Conservation (phyloP, 2,113 vertebrate species). For the Potamarius usumacintae region DNA sequence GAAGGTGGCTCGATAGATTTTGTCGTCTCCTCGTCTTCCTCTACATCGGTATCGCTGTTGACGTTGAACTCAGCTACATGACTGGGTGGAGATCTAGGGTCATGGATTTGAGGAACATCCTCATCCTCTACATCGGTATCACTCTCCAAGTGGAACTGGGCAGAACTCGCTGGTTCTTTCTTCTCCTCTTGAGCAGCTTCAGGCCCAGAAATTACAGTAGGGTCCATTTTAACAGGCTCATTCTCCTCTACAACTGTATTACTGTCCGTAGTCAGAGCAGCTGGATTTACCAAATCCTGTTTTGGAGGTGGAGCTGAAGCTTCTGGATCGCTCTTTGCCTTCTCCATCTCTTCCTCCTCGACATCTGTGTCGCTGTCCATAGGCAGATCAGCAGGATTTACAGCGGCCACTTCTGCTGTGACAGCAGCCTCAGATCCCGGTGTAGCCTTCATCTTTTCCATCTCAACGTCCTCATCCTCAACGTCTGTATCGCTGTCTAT, state of each 20-base stretch:
- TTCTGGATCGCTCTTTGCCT: background rate
- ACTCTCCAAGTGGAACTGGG: slow-evolving; percentile 51
- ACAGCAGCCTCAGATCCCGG: background rate
- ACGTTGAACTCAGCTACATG: slow-evolving; percentile 42
- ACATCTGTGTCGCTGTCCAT: slow-evolving; percentile 71
- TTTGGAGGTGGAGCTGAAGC: background rate
- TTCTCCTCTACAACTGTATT: slow-evolving; percentile 71
- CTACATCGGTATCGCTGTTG: slow-evolving; percentile 63
- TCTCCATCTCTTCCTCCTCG: slow-evolving; percentile 54
- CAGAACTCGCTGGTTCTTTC: background rate
- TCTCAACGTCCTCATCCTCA: slow-evolving; percentile 57
- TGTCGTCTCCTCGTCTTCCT: slow-evolving; percentile 40
- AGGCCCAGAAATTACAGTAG: background rate
- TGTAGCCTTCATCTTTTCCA: background rate
- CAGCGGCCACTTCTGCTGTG: slow-evolving; percentile 18
- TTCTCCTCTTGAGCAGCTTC: background rate
- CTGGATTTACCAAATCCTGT: slow-evolving; percentile 6
- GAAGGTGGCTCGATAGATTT: background rate
- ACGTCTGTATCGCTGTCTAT: slow-evolving; percentile 69
- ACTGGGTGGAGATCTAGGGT: background rate
- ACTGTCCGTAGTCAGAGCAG: slow-evolving; percentile 62
- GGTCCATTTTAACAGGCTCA: slow-evolving; percentile 4
- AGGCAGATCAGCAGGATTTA: slow-evolving; percentile 49
- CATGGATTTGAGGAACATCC: slow-evolving; percentile 16
- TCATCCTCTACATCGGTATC: slow-evolving; percentile 62